Conservation (phyloP, 1,140 invertebrate genomes). For the Parapsyche elsis region DNA sequence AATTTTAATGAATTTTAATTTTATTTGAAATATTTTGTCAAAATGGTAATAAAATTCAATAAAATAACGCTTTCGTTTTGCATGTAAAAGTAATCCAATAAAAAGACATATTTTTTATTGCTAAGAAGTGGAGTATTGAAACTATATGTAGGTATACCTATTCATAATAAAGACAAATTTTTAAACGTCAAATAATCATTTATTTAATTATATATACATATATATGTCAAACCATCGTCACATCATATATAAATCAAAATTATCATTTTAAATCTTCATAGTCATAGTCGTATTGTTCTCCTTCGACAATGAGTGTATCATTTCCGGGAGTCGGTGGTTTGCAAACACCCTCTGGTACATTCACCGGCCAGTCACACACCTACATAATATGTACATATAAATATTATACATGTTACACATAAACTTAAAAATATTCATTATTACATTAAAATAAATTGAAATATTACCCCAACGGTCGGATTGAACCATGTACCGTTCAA, state of each 20-base stretch:
- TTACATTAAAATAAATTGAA: slow-evolving; percentile 3
- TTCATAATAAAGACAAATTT: too few relatives aligned
- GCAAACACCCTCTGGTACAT: slow-evolving; percentile 35
- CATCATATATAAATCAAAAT: too few relatives aligned
- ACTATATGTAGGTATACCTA: too few relatives aligned
- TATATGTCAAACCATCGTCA: neutral
- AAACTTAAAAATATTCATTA: too few relatives aligned
- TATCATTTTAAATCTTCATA: neutral
- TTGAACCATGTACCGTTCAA: slow-evolving; percentile 30
- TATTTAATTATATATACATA: neutral
- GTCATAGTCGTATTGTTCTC: neutral
- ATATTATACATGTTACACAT: too few relatives aligned
- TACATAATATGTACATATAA: neutral
- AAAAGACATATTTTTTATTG: too few relatives aligned
- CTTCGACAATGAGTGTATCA: neutral
- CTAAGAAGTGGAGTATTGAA: too few relatives aligned
- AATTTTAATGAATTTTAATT: too few relatives aligned
- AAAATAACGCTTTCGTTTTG: too few relatives aligned
- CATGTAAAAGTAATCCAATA: too few relatives aligned
- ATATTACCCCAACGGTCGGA: slow-evolving; percentile 59
- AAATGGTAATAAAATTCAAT: too few relatives aligned
- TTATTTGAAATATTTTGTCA: too few relatives aligned
- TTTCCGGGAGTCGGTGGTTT: slow-evolving; percentile 25
- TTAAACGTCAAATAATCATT: neutral
- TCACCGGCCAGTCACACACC: slow-evolving; percentile 20